These are phyloP conservation scores for Poecile atricapillus DNA, from an alignment of 2,113 vertebrate species.

Conservation along the genomic window DNA sequence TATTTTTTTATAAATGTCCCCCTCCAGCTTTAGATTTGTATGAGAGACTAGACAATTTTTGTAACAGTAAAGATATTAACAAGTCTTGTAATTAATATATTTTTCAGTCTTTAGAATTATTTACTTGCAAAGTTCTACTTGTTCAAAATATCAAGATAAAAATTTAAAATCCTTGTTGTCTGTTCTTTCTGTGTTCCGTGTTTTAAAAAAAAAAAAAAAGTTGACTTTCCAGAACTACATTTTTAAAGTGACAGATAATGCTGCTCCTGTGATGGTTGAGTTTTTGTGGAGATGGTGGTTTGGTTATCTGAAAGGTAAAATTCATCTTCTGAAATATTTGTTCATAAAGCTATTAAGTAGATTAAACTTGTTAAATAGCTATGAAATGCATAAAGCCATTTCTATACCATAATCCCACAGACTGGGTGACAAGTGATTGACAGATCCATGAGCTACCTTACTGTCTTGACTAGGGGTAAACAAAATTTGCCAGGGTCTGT, in stretches of 20 bases:
- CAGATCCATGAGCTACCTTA: background rate
- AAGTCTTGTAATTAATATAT: conserved; percentile 62
- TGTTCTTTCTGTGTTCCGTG: background rate
- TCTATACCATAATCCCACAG: background rate
- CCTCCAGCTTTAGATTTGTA: conserved; percentile 60
- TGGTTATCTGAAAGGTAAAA: background rate
- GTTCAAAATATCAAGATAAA: conserved; percentile 52
- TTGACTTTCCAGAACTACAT: background rate
- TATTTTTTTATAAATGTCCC: conserved; percentile 69
- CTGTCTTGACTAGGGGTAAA: background rate
- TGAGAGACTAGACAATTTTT: conserved; percentile 57
- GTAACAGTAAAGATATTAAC: conserved; percentile 58
- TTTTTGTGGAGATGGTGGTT: background rate
- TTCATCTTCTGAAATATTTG: background rate
- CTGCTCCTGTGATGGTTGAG: background rate
- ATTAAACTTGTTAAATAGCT: background rate
- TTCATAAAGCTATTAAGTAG: background rate
- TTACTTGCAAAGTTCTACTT: conserved; percentile 66
- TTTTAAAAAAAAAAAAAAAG: background rate
- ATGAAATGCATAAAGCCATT: background rate
- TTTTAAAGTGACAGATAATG: background rate
- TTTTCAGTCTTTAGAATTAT: conserved; percentile 62
- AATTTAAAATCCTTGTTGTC: background rate
- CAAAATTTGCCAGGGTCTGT: background rate
- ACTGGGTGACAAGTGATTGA: background rate